Conservation (phyloP, 2,797 vertebrate genomes). For the Acrocephalus scirpaceus region DNA sequence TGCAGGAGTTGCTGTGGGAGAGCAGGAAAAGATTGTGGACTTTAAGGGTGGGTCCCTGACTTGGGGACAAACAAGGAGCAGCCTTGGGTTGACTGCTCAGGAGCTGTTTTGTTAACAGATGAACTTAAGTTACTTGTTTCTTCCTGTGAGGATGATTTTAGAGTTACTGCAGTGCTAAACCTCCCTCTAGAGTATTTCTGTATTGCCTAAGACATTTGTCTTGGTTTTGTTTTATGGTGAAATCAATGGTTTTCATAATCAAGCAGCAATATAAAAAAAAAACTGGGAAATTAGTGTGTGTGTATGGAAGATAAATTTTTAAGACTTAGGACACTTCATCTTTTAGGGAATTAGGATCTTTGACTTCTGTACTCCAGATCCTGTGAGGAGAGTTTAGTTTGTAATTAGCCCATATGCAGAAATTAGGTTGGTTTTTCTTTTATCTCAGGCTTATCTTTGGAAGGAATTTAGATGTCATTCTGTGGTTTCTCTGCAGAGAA, state of each 20-base stretch:
- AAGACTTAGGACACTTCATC: neutral
- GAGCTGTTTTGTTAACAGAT: neutral
- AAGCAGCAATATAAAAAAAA: neutral
- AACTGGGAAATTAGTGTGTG: neutral
- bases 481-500: neutral
- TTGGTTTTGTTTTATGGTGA: neutral
- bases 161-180: neutral
- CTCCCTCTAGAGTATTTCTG: neutral
- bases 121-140: neutral
- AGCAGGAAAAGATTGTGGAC: slow-evolving; percentile 66
- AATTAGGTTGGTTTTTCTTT: neutral
- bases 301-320: neutral
- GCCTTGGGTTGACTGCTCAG: neutral
- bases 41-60: slow-evolving; percentile 44
- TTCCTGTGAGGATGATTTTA: slow-evolving; percentile 13
- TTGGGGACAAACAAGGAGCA: slow-evolving; percentile 45
- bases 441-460: neutral
- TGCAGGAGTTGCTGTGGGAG: slow-evolving; percentile 60
- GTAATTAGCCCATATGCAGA: neutral
- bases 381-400: neutral
- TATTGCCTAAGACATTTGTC: neutral
- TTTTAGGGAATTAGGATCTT: neutral
- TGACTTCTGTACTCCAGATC: neutral
- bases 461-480: neutral
- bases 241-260: neutral